phyloP scores from a whole-genome alignment of 2,888 invertebrate species.

The Dasypolia templi region DNA sequence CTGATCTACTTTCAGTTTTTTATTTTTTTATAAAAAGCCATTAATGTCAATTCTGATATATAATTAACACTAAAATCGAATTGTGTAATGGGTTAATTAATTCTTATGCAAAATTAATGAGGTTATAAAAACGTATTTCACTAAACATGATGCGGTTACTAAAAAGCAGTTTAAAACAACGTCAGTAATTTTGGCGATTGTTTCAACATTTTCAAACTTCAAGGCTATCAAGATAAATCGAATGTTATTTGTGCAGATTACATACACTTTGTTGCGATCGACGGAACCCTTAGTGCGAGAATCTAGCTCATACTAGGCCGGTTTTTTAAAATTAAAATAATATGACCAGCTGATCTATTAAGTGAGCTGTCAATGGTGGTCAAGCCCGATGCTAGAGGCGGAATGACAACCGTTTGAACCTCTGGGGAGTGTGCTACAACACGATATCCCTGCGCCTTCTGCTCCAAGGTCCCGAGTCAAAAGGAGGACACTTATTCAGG shows the following conservation, averaged over 20 bases:
- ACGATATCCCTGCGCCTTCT: too few species aligned
- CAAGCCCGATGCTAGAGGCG: too few species aligned
- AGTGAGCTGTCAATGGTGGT: background rate
- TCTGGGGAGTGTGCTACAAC: too few species aligned
- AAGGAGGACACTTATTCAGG: too few species aligned
- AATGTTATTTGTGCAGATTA: background rate
- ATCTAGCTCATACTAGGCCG: too few species aligned
- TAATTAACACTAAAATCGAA: constrained; percentile 2
- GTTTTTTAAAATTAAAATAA: background rate
- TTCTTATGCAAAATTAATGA: constrained; percentile 2
- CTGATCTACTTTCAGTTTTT: background rate
- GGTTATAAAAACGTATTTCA: background rate
- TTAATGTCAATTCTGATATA: background rate
- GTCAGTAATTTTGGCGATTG: background rate
- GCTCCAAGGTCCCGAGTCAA: too few species aligned
- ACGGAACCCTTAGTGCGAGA: background rate
- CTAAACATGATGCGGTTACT: background rate
- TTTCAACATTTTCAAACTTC: constrained; percentile 1
- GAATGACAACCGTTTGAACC: too few species aligned
- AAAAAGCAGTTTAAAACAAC: constrained; percentile 5
- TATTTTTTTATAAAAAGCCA: too few species aligned
- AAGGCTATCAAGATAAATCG: constrained; percentile 1
- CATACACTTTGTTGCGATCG: background rate
- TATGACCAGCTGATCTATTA: background rate
- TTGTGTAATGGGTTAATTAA: constrained; percentile 3